phyloP scores from a whole-genome alignment of 2,113 vertebrate species.

The Bubo blakistoni region DNA sequence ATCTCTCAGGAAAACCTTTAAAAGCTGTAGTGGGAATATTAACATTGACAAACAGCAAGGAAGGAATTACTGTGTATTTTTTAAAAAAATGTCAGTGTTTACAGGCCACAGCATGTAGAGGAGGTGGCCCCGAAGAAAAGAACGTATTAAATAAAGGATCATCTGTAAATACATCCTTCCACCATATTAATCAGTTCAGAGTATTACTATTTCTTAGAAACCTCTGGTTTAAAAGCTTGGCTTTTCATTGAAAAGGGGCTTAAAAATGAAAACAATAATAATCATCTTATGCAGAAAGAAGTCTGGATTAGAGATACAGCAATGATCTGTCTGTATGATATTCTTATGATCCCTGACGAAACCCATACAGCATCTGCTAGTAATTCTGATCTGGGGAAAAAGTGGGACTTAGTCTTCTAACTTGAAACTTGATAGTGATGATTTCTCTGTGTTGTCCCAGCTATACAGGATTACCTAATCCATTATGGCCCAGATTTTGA shows the following conservation, averaged over 20 bases:
- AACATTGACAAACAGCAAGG: neutral
- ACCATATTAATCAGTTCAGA: constrained; percentile 57
- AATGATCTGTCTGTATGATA: constrained; percentile 45
- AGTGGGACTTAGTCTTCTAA: neutral
- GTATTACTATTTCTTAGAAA: constrained; percentile 68
- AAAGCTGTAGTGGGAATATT: neutral
- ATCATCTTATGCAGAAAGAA: constrained; percentile 43
- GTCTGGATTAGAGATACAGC: constrained; percentile 34
- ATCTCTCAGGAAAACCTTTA: neutral
- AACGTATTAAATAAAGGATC: constrained; percentile 53
- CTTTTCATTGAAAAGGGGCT: constrained; percentile 65
- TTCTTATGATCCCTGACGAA: constrained; percentile 11
- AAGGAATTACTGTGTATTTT: neutral
- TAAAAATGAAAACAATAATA: constrained; percentile 49
- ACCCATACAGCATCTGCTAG: constrained; percentile 34
- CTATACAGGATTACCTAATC: neutral
- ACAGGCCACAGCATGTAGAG: neutral
- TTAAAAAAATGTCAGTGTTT: neutral
- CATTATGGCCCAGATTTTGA: neutral
- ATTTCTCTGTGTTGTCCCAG: neutral
- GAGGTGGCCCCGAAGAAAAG: neutral
- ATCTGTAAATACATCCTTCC: constrained; percentile 39
- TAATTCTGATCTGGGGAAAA: constrained; percentile 3
- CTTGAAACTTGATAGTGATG: neutral
- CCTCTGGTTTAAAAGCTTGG: constrained; percentile 47